A percentile compares a stretch with the other conserved stretches of the same genome.
Conservation (phyloP, 2,797 vertebrate species). For the Tokudaia tokunoshimensis region DNA sequence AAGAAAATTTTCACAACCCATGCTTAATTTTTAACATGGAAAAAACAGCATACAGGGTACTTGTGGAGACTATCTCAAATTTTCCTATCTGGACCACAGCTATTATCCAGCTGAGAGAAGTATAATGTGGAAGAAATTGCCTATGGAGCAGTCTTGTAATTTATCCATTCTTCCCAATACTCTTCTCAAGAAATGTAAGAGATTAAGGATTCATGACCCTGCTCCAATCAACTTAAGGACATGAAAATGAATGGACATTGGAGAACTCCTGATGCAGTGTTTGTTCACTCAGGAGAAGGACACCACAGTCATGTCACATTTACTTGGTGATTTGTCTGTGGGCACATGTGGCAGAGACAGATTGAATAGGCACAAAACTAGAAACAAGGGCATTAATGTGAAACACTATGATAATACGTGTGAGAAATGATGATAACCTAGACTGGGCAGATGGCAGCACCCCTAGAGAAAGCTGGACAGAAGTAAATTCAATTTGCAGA, state of each 20-base stretch:
- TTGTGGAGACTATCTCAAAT: conserved; percentile 3
- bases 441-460: not conserved
- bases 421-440: not conserved
- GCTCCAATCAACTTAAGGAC: not conserved
- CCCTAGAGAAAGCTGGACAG: not conserved
- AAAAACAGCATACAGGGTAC: not conserved
- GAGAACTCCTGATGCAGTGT: not conserved
- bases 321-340: not conserved
- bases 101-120: not conserved
- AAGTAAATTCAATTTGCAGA: not conserved
- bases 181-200: not conserved
- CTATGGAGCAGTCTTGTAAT: not conserved
- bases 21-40: conserved; percentile 24
- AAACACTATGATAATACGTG: not conserved
- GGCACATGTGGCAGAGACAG: not conserved
- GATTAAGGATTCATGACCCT: not conserved
- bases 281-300: not conserved
- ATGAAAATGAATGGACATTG: not conserved
- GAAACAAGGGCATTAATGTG: not conserved
- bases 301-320: not conserved
- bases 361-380: not conserved
- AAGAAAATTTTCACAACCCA: conserved; percentile 37
- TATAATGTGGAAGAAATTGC: not conserved
- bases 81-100: not conserved
- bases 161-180: not conserved